Evolutionary conservation across 2,888 invertebrate genomes (phyloP).

Genomic region (Hyalella azteca): DNA sequence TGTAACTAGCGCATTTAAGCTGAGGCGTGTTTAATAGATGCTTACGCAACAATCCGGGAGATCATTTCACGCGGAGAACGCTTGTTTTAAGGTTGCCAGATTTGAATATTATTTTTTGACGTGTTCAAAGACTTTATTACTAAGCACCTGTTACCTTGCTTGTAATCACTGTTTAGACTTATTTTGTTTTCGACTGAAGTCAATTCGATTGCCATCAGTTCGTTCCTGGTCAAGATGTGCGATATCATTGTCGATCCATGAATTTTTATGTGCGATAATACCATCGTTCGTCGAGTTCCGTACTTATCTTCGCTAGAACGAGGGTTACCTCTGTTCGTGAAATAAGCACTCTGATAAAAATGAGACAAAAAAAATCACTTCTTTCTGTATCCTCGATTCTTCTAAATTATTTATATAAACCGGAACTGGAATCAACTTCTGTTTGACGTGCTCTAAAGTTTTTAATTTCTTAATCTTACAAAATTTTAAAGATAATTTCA

Average conservation of each 20-base stretch:
- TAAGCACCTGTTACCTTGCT: neutral
- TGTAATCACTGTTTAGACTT: neutral
- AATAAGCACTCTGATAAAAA: neutral
- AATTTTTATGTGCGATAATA: too few relatives aligned
- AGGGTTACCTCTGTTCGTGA: neutral
- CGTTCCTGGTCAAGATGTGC: neutral
- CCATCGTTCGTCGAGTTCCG: neutral
- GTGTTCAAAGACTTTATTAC: neutral
- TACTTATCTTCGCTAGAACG: neutral
- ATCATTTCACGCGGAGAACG: neutral
- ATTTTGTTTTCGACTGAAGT: neutral
- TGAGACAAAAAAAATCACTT: neutral
- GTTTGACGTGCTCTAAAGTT: too few relatives aligned
- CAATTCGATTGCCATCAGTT: neutral
- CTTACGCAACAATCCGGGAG: too few relatives aligned
- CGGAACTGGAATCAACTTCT: too few relatives aligned
- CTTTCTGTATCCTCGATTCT: neutral
- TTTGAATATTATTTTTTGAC: conserved; percentile 14
- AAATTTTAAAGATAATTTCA: too few relatives aligned
- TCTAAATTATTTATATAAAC: too few relatives aligned
- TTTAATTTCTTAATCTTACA: too few relatives aligned
- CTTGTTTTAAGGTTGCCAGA: neutral
- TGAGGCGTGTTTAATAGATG: neutral
- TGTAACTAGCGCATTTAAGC: conserved; percentile 5
- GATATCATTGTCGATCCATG: too few relatives aligned